Evolutionary conservation across 2,888 invertebrate species (phyloP).

Genomic region (Limnephilus auricula): DNA sequence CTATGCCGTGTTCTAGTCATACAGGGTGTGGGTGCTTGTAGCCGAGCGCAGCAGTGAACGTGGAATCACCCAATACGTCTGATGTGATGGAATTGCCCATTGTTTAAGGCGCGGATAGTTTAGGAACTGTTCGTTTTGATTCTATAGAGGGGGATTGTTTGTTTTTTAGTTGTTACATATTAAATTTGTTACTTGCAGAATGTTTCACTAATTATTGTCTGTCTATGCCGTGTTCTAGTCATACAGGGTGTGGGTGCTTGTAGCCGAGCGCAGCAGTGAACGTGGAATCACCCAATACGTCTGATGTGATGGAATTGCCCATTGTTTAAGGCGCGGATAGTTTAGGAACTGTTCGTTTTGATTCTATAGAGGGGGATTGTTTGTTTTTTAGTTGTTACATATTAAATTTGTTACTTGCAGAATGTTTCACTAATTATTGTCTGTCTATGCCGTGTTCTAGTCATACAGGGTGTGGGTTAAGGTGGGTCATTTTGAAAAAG

Average conservation of each 20-base stretch:
- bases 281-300: conserved; percentile 19
- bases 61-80: conserved; percentile 18
- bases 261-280: conserved; percentile 15
- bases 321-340: conserved; percentile 15
- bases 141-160: neutral
- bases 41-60: conserved; percentile 11
- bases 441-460: no score
- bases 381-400: neutral
- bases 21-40: conserved; percentile 11
- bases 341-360: neutral
- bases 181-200: no score
- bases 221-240: neutral
- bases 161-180: neutral
- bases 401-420: no score
- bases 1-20: neutral
- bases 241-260: neutral
- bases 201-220: conserved; percentile 41
- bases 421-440: no score
- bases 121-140: neutral
- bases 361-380: neutral
- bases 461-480: no score
- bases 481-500: no score
- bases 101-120: conserved; percentile 7
- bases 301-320: conserved; percentile 32
- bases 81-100: conserved; percentile 35